These are phyloP conservation scores for Eulacestoma nigropectus DNA, from an alignment of 2,113 vertebrate genomes.

Conservation along the genomic window DNA sequence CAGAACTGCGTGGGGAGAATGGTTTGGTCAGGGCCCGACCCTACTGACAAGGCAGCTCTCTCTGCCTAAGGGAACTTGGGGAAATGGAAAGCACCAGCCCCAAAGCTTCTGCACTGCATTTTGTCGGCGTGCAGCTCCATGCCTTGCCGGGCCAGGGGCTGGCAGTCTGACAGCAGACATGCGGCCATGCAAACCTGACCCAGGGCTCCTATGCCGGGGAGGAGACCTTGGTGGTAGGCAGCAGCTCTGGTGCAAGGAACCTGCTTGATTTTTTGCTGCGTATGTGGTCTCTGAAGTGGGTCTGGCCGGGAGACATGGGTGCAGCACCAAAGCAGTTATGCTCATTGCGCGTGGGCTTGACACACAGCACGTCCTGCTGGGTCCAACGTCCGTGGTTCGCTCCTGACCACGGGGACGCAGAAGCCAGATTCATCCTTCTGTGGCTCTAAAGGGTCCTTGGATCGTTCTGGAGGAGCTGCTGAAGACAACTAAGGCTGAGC, in stretches of 20 bases:
- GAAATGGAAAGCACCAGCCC: background rate
- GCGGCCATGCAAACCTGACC: background rate
- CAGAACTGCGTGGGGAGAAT: background rate
- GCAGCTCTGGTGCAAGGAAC: background rate
- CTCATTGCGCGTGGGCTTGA: fast-evolving
- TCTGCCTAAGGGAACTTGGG: background rate
- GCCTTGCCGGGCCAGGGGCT: background rate
- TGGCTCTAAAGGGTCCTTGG: background rate
- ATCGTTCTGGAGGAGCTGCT: background rate
- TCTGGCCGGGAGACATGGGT: background rate
- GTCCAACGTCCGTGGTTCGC: background rate
- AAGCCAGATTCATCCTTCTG: background rate
- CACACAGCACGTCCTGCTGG: background rate
- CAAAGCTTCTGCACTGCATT: fast-evolving
- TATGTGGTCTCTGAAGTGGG: fast-evolving
- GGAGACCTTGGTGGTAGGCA: background rate
- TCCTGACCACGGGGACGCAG: background rate
- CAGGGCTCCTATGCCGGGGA: background rate
- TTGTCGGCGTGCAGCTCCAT: background rate
- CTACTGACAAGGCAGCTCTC: background rate
- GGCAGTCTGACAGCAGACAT: fast-evolving
- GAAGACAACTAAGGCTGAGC: background rate
- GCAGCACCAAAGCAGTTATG: background rate
- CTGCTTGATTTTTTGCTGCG: background rate
- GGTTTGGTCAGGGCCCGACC: background rate